These are phyloP conservation scores for Cabera pusaria DNA, from an alignment of 2,888 invertebrate genomes.

Conservation along the genomic window DNA sequence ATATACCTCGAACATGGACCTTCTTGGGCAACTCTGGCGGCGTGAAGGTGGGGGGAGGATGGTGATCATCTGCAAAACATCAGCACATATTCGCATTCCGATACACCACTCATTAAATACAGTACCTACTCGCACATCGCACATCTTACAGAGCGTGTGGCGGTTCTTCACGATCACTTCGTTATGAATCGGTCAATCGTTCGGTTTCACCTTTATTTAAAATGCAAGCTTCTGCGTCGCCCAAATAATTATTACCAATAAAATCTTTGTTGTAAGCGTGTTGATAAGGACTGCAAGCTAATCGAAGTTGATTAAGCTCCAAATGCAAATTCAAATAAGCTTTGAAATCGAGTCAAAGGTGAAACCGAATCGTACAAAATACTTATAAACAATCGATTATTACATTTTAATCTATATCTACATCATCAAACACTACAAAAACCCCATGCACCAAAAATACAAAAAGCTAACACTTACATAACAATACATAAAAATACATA, in stretches of 20 bases:
- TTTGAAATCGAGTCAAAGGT: conserved; percentile 39
- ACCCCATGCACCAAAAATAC: conserved; percentile 69
- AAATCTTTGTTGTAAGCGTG: conserved; percentile 26
- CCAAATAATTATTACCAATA: conserved; percentile 14
- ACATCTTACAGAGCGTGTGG: conserved; percentile 63
- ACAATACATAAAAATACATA: conserved; percentile 37
- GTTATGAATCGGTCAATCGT: conserved; percentile 29
- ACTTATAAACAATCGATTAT: conserved; percentile 37
- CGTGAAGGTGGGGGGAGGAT: conserved; percentile 98
- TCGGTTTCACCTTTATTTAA: conserved; percentile 52
- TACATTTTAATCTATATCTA: conserved; percentile 37
- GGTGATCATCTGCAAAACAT: conserved; percentile 98
- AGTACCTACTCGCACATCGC: conserved; percentile 67
- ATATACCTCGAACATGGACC: conserved; percentile 97
- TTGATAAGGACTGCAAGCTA: conserved; percentile 27
- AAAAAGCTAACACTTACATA: conserved; percentile 46
- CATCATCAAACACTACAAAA: conserved; percentile 42
- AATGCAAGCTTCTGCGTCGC: conserved; percentile 26
- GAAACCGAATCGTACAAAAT: conserved; percentile 50
- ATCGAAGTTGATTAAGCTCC: conserved; percentile 30
- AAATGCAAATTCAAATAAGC: conserved; percentile 26
- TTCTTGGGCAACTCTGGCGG: conserved; percentile 99
- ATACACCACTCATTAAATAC: conserved; percentile 76
- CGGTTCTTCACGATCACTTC: conserved; percentile 40
- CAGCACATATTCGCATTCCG: conserved; percentile 86